Percentiles rank a stretch among this genome's conserved stretches.
Conservation (phyloP, 53 echinoderm and acorn worm species). For the Temnopleurus reevesii region DNA sequence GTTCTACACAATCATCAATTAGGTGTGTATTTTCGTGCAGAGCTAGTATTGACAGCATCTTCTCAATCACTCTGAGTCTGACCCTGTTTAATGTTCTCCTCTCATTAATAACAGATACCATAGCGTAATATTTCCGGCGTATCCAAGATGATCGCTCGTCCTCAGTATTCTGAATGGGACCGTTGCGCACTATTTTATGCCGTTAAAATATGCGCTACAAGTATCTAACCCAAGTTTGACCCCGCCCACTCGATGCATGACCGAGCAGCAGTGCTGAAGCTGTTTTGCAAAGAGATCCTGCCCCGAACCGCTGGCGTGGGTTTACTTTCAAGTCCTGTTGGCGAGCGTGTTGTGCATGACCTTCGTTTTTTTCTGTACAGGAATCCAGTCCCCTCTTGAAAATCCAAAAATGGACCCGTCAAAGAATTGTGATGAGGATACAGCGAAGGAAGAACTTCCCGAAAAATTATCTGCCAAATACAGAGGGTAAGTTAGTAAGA, state of each 20-base stretch:
- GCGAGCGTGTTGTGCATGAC: no score
- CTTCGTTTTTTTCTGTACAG: no score
- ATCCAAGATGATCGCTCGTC: not conserved
- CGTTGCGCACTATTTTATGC: not conserved
- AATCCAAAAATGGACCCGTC: not conserved
- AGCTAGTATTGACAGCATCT: slow-evolving; percentile 35
- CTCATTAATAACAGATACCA: not conserved
- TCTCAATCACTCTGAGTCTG: no score
- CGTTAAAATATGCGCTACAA: no score
- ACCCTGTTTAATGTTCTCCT: no score
- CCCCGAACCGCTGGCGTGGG: no score
- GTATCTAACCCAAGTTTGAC: no score
- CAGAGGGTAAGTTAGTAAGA: slow-evolving; percentile 68
- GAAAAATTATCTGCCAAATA: slow-evolving; percentile 67
- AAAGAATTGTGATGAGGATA: not conserved
- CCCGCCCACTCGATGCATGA: not conserved
- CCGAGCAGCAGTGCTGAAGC: not conserved
- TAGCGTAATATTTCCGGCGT: not conserved
- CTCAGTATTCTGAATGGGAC: not conserved
- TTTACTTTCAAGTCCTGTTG: no score
- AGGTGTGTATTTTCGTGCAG: slow-evolving; percentile 77
- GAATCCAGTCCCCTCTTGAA: no score
- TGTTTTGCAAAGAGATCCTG: no score
- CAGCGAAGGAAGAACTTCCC: slow-evolving; percentile 22
- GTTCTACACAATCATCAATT: slow-evolving; percentile 68